Evolutionary conservation across 2,113 vertebrate species (phyloP).

Genomic region (Chitala chitala): DNA sequence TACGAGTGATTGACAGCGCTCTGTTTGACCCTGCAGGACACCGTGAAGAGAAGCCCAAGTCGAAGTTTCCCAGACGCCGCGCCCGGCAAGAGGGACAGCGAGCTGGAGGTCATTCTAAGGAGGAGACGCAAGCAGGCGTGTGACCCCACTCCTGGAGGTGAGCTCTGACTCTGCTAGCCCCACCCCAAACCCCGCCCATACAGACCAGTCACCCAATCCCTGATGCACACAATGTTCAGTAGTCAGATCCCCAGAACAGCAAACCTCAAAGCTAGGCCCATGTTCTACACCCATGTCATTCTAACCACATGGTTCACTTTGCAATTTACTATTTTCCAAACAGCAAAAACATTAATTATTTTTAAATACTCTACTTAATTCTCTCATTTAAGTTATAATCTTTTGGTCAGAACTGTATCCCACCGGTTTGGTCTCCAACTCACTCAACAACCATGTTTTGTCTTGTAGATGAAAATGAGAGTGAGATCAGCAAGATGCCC

Average conservation of each 20-base stretch:
- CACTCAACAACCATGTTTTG: background rate
- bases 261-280: too few relatives aligned
- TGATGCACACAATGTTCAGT: too few relatives aligned
- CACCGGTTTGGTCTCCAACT: background rate
- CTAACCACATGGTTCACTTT: too few relatives aligned
- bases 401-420: background rate
- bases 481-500: slow-evolving; percentile 57
- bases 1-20: background rate
- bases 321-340: too few relatives aligned
- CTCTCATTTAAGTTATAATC: too few relatives aligned
- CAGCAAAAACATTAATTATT: too few relatives aligned
- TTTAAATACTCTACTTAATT: too few relatives aligned
- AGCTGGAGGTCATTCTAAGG: slow-evolving; percentile 70
- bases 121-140: slow-evolving; percentile 67
- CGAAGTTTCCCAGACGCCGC: slow-evolving; percentile 59
- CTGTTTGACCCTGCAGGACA: slow-evolving; percentile 49
- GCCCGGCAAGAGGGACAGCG: slow-evolving; percentile 64
- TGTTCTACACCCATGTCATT: too few relatives aligned
- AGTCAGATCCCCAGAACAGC: too few relatives aligned
- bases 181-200: too few relatives aligned
- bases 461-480: slow-evolving; percentile 50
- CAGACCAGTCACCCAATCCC: too few relatives aligned
- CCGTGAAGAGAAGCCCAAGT: slow-evolving; percentile 69
- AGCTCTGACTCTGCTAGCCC: background rate
- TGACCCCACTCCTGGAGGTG: slow-evolving; percentile 52